Conservation (phyloP, 2,797 vertebrate species). For the Atherinosoma microstoma region DNA sequence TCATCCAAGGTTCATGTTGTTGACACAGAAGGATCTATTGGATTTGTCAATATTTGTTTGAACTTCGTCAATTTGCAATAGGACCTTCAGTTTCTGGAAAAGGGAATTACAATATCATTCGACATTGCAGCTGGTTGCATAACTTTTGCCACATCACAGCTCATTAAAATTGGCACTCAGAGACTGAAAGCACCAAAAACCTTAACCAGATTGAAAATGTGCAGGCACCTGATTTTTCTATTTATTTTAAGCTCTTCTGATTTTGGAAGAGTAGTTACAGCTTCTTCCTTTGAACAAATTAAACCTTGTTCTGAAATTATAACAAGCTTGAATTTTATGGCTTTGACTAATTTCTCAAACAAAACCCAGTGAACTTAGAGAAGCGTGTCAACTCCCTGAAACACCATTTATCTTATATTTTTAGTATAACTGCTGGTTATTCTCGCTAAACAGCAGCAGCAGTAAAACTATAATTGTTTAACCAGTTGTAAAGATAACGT, state of each 20-base stretch:
- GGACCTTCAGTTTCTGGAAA: slow-evolving; percentile 43
- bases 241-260: neutral
- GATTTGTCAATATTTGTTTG: slow-evolving; percentile 74
- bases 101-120: slow-evolving; percentile 19
- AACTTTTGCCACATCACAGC: slow-evolving; percentile 22
- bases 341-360: neutral
- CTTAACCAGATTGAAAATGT: neutral
- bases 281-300: neutral
- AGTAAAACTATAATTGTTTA: slow-evolving; percentile 35
- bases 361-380: slow-evolving; percentile 26
- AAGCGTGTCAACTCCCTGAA: slow-evolving; percentile 25
- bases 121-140: slow-evolving; percentile 26
- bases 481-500: slow-evolving; percentile 41
- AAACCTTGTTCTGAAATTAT: neutral
- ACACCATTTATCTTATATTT: slow-evolving; percentile 20
- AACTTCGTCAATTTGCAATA: slow-evolving; percentile 42
- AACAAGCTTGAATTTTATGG: neutral
- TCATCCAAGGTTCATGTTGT: slow-evolving; percentile 39
- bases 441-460: slow-evolving; percentile 18
- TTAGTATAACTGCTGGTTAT: slow-evolving; percentile 9
- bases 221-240: neutral
- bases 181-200: neutral
- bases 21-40: slow-evolving; percentile 22
- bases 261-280: neutral
- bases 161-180: neutral